Evolutionary conservation across 2,888 invertebrate genomes (phyloP), one percentile per base, ranked within the genome.

Genomic region (Auanema freiburgensis): DNA sequence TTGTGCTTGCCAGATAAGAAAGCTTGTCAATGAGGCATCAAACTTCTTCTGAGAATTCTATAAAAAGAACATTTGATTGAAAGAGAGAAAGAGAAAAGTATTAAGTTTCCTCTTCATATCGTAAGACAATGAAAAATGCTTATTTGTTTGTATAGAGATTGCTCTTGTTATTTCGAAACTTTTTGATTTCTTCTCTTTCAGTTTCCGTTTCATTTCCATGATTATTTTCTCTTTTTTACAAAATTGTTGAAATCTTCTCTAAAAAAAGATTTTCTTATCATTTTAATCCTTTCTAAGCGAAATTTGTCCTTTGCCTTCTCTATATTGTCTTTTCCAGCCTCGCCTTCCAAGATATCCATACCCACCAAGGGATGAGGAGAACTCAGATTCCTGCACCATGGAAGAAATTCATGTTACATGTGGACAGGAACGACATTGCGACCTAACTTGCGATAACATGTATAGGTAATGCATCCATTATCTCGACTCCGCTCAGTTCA

Each of bases 361-460:
- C 50, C 66, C 66, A 18, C 40, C 42, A 12, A 21, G 74, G 51
- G 66, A 65, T 14, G 74, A 74, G 43, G 41, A 69, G 43, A 65
- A 41, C 2, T 59, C 71, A 8, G 67, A 62, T 40, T 62, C 66
- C 24, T 72, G 72, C 51, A 60, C 64, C n/a, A 58, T 59, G 12
- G 64, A 71, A 57, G 78, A 79, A 56, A 71, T 76, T 57, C 76
- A 77, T 59, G 67, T 74, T 40, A 64, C 68, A 42, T 79, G 78
- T 41, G 78, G 78, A 59, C 76, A 73, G 2, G 77, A 79, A 46
- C 58, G 59, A 40, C 75, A 77, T 49, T 79, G 77, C 42, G 77
- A 78, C 43, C 60, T 62, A 54, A 68, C 67, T 40, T 78, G 78
- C 59, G 78, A 78, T 40, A 78, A 78, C 55, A 25, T 78, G 16